Base-by-base conservation (phyloP, 2,888 invertebrate species). In the Syritta pipiens region DNA sequence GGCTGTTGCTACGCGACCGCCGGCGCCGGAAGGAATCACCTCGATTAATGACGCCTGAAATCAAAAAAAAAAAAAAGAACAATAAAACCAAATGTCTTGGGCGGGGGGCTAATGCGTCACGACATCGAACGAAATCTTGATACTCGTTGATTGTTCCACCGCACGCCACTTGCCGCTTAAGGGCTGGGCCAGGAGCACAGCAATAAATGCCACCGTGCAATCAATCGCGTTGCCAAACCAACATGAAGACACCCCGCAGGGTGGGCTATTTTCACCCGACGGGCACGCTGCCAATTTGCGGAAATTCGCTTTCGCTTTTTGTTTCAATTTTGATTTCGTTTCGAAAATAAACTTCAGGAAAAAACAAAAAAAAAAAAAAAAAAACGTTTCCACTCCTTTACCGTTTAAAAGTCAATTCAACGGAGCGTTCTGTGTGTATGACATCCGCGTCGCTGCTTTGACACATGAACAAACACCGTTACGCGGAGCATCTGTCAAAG, bases 11-110 rank as follows among this genome's bases (percentile, higher is more conserved):
- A 65, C 96, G 91, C 17, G 96, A 95, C 67, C 96, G 91, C 26
- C 96, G 92, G 49, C 96, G 92, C 35, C 97, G 91, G 89, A 98
- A 96, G 3, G 97, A 97, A 89, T 98, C 98, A 0, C 98, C 98
- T 71, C 97, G 91, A 89, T 97, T 97, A 51, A 98, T 94, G 83
- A 97, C 94, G 81, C 97, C 97, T 96, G 89, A 32, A 84, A 82
- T 60, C 19, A 26, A 24, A 59, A 4, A 9, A 59, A 4, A 49
- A 51, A 19, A 57, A 42, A 24, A 10, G 20, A 26, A 26, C 4
- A 40, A 30, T 1, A n/a, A n/a, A n/a, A n/a, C 4, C 12, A 10
- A 40, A 37, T n/a, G 7, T n/a, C n/a, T n/a, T n/a, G n/a, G n/a
- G n/a, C n/a, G n/a, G n/a, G n/a, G n/a, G n/a, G n/a, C n/a, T 22